Conservation (phyloP, 2,888 invertebrate species). For the Idaea aversata region DNA sequence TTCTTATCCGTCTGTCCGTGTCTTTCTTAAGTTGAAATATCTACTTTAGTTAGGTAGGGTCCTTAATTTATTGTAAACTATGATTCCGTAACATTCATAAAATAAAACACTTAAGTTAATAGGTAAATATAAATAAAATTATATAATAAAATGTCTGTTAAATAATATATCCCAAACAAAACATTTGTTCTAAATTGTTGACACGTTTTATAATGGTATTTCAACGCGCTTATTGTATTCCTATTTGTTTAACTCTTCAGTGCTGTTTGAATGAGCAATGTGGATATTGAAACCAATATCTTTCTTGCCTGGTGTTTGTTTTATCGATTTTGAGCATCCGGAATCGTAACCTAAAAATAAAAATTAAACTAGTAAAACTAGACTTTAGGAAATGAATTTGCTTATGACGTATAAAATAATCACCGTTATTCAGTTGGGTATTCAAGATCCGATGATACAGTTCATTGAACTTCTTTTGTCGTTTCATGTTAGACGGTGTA, state of each 20-base stretch:
- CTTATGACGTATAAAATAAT: conserved; percentile 8
- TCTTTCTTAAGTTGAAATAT: no score
- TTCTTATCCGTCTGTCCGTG: no score
- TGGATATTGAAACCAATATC: conserved; percentile 64
- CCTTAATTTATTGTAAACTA: no score
- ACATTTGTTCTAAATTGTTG: background rate
- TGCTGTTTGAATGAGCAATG: conserved; percentile 38
- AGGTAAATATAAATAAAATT: conserved; percentile 1
- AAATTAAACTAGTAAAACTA: conserved; percentile 35
- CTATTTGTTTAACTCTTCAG: conserved; percentile 24
- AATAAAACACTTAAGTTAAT: background rate
- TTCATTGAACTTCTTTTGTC: conserved; percentile 71
- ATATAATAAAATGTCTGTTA: conserved; percentile 7
- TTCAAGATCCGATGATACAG: conserved; percentile 68
- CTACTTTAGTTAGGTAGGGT: no score
- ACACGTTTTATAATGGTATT: background rate
- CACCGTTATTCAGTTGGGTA: conserved; percentile 55
- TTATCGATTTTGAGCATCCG: conserved; percentile 3
- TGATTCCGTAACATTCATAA: background rate
- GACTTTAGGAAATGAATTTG: conserved; percentile 26
- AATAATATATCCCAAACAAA: background rate
- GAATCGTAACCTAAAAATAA: conserved; percentile 4
- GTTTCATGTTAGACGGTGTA: conserved; percentile 67
- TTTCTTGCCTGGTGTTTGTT: conserved; percentile 38
- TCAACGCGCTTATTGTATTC: background rate